A percentile compares a stretch with the other conserved stretches of the same genome.
Evolutionary conservation across 2,113 vertebrate species (phyloP).

Genomic region (Grammatotria lemairii): DNA sequence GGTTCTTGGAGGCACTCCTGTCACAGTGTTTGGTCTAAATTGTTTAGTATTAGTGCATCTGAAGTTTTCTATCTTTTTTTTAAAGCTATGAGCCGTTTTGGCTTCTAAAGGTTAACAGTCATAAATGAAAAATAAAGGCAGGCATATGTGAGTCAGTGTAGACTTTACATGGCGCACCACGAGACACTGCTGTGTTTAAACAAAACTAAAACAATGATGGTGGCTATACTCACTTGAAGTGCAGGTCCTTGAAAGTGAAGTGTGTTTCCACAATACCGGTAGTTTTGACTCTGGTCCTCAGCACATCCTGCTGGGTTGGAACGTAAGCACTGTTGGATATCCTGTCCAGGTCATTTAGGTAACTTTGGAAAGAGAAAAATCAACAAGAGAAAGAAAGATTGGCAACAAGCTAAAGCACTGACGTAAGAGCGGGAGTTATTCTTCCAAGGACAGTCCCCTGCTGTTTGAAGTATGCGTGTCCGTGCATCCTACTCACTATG

Average conservation of each 20-base stretch:
- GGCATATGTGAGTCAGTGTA: not conserved
- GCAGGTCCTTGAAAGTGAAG: constrained; percentile 99
- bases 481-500: constrained; percentile 83
- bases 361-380: constrained; percentile 66
- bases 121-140: not conserved
- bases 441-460: not conserved
- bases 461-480: not conserved
- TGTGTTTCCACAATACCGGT: constrained; percentile 99
- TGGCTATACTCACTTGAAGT: constrained; percentile 88
- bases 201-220: not conserved
- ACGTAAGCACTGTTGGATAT: constrained; percentile 89
- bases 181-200: not conserved
- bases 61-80: not conserved
- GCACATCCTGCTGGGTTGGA: constrained; percentile 95
- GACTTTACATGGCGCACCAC: not conserved
- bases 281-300: constrained; percentile 97
- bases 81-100: not conserved
- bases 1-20: not conserved
- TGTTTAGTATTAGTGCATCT: not conserved
- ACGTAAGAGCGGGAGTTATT: not conserved
- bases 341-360: constrained; percentile 96
- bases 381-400: not conserved
- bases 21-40: not conserved
- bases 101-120: not conserved
- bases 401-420: not conserved